phyloP scores from a whole-genome alignment of 2,888 invertebrate genomes.

The Ecliptopera silaceata region DNA sequence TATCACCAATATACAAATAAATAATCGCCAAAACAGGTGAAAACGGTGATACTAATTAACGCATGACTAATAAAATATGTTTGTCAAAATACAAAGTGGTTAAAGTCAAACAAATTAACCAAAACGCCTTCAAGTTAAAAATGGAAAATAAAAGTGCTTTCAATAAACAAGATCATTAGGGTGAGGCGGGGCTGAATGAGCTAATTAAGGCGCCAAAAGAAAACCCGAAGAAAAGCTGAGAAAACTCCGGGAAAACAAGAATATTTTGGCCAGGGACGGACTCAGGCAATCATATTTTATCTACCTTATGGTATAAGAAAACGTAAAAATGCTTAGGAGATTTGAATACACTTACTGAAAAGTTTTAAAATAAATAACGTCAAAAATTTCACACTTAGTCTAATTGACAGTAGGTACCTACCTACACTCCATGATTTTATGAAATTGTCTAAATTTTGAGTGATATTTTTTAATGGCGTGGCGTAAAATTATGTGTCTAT shows the following conservation, averaged over 20 bases:
- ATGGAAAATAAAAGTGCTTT: constrained; percentile 75
- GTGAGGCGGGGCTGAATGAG: constrained; percentile 70
- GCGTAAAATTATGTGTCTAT: background rate
- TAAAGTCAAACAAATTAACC: constrained; percentile 16
- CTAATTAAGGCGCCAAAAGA: constrained; percentile 81
- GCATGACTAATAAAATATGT: background rate
- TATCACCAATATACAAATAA: too few species aligned
- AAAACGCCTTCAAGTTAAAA: constrained; percentile 51
- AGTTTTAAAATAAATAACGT: too few species aligned
- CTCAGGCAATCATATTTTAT: constrained; percentile 31
- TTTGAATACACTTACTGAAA: too few species aligned
- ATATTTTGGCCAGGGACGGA: constrained; percentile 67
- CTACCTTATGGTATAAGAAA: too few species aligned
- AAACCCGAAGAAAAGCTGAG: constrained; percentile 79
- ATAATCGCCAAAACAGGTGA: too few species aligned
- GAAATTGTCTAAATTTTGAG: too few species aligned
- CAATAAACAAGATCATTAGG: constrained; percentile 79
- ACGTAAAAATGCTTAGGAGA: too few species aligned
- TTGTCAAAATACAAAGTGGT: background rate
- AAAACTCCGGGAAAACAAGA: constrained; percentile 81
- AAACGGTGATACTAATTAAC: background rate
- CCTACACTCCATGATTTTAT: too few species aligned
- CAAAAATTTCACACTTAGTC: too few species aligned
- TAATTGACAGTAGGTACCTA: too few species aligned
- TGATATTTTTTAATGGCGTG: too few species aligned